Percentiles rank a stretch among this genome's conserved stretches.
Evolutionary conservation across 2,888 invertebrate species (phyloP).

Genomic region (Xylota segnis): DNA sequence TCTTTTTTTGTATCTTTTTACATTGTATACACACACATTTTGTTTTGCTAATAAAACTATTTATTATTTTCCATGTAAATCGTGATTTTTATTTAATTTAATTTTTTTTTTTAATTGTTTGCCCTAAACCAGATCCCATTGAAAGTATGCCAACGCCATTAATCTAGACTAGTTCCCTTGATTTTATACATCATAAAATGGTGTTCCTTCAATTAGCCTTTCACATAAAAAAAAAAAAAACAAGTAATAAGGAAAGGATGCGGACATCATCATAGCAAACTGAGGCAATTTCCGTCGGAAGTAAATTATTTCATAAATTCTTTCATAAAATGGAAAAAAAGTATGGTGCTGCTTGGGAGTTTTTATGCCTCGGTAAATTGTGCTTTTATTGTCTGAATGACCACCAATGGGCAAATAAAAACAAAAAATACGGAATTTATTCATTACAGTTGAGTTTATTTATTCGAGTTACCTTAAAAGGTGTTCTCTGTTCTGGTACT

Average conservation of each 20-base stretch:
- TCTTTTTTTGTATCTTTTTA: conserved; percentile 2
- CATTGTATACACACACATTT: conserved; percentile 48
- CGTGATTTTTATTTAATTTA: conserved; percentile 35
- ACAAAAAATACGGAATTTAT: neutral
- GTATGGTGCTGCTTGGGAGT: neutral
- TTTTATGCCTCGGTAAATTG: conserved; percentile 33
- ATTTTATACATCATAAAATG: conserved; percentile 3
- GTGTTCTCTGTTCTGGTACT: conserved; percentile 4
- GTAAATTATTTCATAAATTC: conserved; percentile 43
- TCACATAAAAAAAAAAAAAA: neutral
- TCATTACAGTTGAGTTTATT: conserved; percentile 21
- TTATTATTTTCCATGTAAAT: conserved; percentile 46
- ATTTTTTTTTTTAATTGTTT: conserved; percentile 19
- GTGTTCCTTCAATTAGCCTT: conserved; percentile 1
- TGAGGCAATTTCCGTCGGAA: conserved; percentile 15
- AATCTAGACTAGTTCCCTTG: neutral
- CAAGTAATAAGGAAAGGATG: neutral
- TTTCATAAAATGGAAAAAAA: neutral
- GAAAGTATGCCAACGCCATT: conserved; percentile 5
- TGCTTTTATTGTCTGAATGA: conserved; percentile 20
- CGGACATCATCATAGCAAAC: neutral
- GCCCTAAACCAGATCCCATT: conserved; percentile 81
- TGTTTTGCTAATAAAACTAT: conserved; percentile 57
- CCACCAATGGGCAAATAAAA: conserved; percentile 1
- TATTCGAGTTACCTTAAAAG: conserved; percentile 25